Evolutionary conservation across 2,888 invertebrate genomes (phyloP).

Genomic region (Himalopsyche anomala): DNA sequence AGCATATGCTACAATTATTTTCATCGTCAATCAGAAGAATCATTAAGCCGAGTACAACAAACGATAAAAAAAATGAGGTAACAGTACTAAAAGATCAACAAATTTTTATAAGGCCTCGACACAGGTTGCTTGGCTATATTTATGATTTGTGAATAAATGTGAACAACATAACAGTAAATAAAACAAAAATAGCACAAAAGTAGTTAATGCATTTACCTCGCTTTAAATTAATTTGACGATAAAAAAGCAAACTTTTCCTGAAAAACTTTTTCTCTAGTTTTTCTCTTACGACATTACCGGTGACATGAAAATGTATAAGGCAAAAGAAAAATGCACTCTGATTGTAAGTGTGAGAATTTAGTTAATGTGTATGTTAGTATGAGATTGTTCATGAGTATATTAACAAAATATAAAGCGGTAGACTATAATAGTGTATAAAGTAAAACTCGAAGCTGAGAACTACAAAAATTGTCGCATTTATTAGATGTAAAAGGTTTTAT

Average conservation of each 20-base stretch:
- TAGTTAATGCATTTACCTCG: constrained; percentile 8
- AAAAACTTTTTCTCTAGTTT: constrained; percentile 34
- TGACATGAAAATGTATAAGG: constrained; percentile 26
- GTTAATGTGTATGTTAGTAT: constrained; percentile 4
- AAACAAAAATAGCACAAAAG: constrained; percentile 26
- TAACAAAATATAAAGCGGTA: constrained; percentile 34
- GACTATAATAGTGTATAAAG: neutral
- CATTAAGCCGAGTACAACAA: neutral
- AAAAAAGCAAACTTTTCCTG: constrained; percentile 25
- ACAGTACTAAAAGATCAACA: constrained; percentile 16
- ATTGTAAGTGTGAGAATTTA: constrained; percentile 14
- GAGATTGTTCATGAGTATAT: constrained; percentile 9
- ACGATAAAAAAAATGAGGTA: neutral
- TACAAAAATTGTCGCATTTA: constrained; percentile 18
- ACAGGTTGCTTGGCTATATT: constrained; percentile 3
- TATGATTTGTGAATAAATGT: constrained; percentile 26
- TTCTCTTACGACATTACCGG: constrained; percentile 12
- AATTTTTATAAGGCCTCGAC: neutral
- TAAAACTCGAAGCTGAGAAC: constrained; percentile 20
- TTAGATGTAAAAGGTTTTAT: neutral
- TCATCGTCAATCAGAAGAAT: constrained; percentile 20
- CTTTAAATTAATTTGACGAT: constrained; percentile 2
- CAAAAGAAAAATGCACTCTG: constrained; percentile 20
- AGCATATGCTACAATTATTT: constrained; percentile 37
- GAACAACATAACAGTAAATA: neutral